Evolutionary conservation across 2,113 vertebrate species (phyloP).

Genomic region (Datnioides undecimradiatus): DNA sequence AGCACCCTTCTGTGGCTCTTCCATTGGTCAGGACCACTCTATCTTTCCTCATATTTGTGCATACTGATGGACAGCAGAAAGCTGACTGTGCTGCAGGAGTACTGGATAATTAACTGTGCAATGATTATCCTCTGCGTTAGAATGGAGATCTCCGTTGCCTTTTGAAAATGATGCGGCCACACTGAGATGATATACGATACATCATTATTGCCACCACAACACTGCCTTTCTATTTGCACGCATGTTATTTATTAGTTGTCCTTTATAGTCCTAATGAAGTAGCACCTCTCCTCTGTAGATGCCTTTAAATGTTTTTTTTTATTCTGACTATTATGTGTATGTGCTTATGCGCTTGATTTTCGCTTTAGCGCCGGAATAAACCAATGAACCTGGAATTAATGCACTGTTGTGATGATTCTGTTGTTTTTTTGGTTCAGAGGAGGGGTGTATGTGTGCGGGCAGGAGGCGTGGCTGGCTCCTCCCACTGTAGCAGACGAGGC

Average conservation of each 20-base stretch:
- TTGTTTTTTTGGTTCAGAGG: too few species aligned
- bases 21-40: not conserved
- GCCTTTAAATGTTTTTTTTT: constrained; percentile 22
- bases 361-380: constrained; percentile 71
- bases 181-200: not conserved
- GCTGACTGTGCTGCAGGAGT: not conserved
- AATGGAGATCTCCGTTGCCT: not conserved
- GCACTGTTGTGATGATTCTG: too few species aligned
- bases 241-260: constrained; percentile 38
- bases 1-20: too few species aligned
- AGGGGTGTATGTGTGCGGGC: too few species aligned
- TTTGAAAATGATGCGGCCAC: not conserved
- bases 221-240: constrained; percentile 23
- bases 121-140: not conserved
- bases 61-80: not conserved
- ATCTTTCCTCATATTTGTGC: not conserved
- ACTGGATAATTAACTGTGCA: not conserved
- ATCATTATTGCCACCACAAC: not conserved
- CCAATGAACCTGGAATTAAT: constrained; percentile 64
- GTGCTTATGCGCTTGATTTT: constrained; percentile 23
- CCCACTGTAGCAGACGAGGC: too few species aligned
- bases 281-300: not conserved
- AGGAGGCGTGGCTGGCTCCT: too few species aligned
- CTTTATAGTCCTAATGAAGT: not conserved
- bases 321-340: constrained; percentile 34